Percentiles rank a stretch among this genome's conserved stretches.
phyloP scores from a whole-genome alignment of 2,888 invertebrate genomes.

The Andrena bicolor region DNA sequence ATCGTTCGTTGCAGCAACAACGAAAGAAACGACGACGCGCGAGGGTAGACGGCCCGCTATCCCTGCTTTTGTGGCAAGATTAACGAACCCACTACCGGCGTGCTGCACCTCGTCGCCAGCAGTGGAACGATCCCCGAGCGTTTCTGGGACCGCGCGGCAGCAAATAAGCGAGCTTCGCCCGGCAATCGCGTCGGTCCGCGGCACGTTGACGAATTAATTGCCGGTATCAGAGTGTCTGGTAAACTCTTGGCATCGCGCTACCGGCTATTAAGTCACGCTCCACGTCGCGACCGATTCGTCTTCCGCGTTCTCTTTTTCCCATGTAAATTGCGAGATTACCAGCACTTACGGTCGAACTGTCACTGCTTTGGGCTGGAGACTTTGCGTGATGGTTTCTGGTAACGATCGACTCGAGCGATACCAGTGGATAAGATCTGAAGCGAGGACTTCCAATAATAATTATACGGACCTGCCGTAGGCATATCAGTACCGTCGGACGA shows the following conservation, averaged over 20 bases:
- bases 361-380: neutral
- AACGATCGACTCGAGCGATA: neutral
- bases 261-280: constrained; percentile 60
- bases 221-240: constrained; percentile 52
- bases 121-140: constrained; percentile 33
- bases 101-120: constrained; percentile 33
- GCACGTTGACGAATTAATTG: constrained; percentile 68
- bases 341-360: neutral
- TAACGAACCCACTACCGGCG: constrained; percentile 56
- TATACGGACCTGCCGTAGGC: neutral
- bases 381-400: neutral
- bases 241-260: constrained; percentile 49
- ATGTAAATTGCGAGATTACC: constrained; percentile 38
- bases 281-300: constrained; percentile 36
- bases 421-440: neutral
- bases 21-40: constrained; percentile 36
- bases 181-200: constrained; percentile 30
- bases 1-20: constrained; percentile 19
- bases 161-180: constrained; percentile 45
- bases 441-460: neutral
- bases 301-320: constrained; percentile 20
- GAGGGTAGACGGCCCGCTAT: constrained; percentile 40
- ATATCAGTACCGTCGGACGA: neutral
- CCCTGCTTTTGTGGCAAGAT: constrained; percentile 52
- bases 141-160: constrained; percentile 36